Evolutionary conservation across 2,888 invertebrate genomes (phyloP).

Genomic region (Heteromurus nitidus): DNA sequence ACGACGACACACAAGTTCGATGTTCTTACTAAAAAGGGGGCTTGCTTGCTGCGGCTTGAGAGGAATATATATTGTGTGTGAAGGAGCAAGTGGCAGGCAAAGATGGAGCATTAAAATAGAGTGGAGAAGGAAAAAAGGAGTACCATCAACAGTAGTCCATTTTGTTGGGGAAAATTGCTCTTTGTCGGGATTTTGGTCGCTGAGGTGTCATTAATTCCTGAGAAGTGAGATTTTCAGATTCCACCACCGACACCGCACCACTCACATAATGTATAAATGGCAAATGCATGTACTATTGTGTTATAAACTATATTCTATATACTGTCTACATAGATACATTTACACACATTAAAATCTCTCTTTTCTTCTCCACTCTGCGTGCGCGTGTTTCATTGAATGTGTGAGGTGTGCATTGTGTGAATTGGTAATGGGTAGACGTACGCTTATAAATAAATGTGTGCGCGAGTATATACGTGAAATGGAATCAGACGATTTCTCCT

Average conservation of each 20-base stretch:
- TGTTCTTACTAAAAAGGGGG: too few species aligned
- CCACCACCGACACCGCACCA: constrained; percentile 29
- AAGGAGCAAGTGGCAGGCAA: constrained; percentile 25
- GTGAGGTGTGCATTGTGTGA: neutral
- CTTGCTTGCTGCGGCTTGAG: too few species aligned
- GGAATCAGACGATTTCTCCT: constrained; percentile 44
- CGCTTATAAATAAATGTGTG: too few species aligned
- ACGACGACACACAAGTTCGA: too few species aligned
- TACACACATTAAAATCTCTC: neutral
- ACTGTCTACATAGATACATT: too few species aligned
- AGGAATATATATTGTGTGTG: constrained; percentile 33
- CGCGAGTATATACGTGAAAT: too few species aligned
- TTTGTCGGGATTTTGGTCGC: constrained; percentile 57
- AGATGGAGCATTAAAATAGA: constrained; percentile 32
- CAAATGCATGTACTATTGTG: neutral
- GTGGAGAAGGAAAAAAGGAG: constrained; percentile 9
- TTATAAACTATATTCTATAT: too few species aligned
- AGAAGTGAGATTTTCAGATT: constrained; percentile 58
- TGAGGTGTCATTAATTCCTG: constrained; percentile 59
- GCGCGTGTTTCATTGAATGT: too few species aligned
- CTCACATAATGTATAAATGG: too few species aligned
- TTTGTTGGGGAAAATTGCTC: constrained; percentile 52
- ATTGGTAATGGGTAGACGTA: too few species aligned
- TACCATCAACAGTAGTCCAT: constrained; percentile 52
- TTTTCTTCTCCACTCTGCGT: neutral